Evolutionary conservation across 2,113 vertebrate genomes (phyloP).

Genomic region (Epinephelus lanceolatus): DNA sequence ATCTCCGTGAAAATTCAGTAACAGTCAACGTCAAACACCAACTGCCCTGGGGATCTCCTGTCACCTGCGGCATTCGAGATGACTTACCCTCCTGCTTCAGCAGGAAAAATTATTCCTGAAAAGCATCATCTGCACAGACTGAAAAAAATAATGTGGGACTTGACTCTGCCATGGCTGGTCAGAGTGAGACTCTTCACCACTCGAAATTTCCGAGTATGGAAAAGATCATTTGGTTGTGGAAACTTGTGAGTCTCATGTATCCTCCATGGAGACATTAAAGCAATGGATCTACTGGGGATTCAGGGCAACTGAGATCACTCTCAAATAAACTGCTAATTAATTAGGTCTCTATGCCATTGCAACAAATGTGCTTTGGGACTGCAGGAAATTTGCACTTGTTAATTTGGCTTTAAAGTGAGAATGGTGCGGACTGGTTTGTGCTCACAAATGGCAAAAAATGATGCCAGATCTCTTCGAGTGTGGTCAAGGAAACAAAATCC

Average conservation of each 20-base stretch:
- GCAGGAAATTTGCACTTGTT: constrained; percentile 35
- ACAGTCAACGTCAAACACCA: constrained; percentile 49
- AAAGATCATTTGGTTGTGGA: not conserved
- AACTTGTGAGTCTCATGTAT: constrained; percentile 5
- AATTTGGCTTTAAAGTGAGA: constrained; percentile 50
- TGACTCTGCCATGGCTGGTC: constrained; percentile 25
- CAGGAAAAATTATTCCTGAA: constrained; percentile 55
- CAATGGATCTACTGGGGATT: constrained; percentile 34
- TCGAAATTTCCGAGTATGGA: not conserved
- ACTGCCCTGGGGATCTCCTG: constrained; percentile 64
- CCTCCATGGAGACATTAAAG: constrained; percentile 37
- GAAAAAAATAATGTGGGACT: constrained; percentile 55
- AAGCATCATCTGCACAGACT: constrained; percentile 43
- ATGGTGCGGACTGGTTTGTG: constrained; percentile 8
- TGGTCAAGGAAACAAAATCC: constrained; percentile 45
- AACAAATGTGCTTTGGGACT: constrained; percentile 50
- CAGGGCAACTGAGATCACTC: constrained; percentile 56
- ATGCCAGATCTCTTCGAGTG: constrained; percentile 5
- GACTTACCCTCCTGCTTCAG: constrained; percentile 36
- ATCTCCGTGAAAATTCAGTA: constrained; percentile 64
- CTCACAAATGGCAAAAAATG: not conserved
- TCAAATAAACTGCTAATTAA: constrained; percentile 70
- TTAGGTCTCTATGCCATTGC: constrained; percentile 60
- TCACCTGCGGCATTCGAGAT: constrained; percentile 62
- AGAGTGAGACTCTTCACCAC: not conserved